These are phyloP conservation scores for Amphiura filiformis DNA, from an alignment of 35 echinoderm and acorn worm genomes.

Conservation along the genomic window DNA sequence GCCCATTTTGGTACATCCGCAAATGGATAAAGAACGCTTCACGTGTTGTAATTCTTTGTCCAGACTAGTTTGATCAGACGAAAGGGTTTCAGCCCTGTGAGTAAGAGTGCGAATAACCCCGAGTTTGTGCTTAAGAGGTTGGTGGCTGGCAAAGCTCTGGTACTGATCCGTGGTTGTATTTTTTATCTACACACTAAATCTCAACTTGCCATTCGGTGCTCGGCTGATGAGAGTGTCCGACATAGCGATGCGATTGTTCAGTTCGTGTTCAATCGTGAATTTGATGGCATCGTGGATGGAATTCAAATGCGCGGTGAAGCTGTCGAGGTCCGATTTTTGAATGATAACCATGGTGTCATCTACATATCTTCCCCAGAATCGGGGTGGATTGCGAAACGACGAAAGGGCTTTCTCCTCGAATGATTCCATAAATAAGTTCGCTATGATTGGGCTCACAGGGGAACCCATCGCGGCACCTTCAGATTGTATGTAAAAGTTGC, in stretches of 20 bases:
- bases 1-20: background rate
- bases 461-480: background rate
- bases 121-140: constrained; percentile 35
- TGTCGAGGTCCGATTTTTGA: too few species aligned
- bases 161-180: constrained; percentile 40
- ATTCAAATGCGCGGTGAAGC: too few species aligned
- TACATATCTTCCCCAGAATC: background rate
- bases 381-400: background rate
- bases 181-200: background rate
- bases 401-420: background rate
- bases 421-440: background rate
- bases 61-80: background rate
- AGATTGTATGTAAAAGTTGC: background rate
- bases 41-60: background rate
- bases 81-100: constrained; percentile 3
- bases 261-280: constrained; percentile 2
- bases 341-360: too few species aligned
- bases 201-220: background rate
- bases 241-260: background rate
- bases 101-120: constrained; percentile 22
- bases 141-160: constrained; percentile 15
- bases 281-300: background rate
- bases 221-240: background rate
- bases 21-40: background rate
- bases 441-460: background rate